phyloP scores from a whole-genome alignment of 2,113 vertebrate species.

The Triplophysa rosa region DNA sequence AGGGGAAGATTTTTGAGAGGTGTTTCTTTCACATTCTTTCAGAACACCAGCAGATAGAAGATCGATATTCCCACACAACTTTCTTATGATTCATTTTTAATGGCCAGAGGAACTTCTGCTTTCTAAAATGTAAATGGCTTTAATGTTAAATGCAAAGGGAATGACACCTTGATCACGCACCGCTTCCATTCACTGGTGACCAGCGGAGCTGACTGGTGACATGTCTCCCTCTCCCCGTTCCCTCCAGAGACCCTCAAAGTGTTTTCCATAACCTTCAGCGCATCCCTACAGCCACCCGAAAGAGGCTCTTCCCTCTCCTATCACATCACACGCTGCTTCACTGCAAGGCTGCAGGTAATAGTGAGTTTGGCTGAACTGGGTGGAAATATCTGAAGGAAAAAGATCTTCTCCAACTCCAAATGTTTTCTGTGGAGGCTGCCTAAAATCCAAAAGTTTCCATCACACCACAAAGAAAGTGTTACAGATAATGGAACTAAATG shows the following conservation, averaged over 20 bases:
- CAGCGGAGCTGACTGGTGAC: slow-evolving; percentile 47
- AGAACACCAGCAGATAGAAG: slow-evolving; percentile 59
- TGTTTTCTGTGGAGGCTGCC: slow-evolving; percentile 23
- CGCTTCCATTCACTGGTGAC: slow-evolving; percentile 44
- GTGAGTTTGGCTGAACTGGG: slow-evolving; percentile 33
- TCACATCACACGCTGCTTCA: slow-evolving; percentile 20
- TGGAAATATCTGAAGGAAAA: slow-evolving; percentile 41
- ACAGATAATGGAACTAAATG: background rate
- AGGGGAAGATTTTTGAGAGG: slow-evolving; percentile 53
- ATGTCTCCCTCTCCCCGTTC: slow-evolving; percentile 51
- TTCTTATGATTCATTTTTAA: slow-evolving; percentile 71
- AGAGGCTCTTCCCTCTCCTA: slow-evolving; percentile 38
- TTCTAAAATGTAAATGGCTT: slow-evolving; percentile 69
- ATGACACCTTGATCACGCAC: slow-evolving; percentile 67
- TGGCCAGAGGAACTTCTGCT: slow-evolving; percentile 60
- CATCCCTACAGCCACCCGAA: slow-evolving; percentile 36
- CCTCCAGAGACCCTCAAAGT: slow-evolving; percentile 43
- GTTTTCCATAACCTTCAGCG: slow-evolving; percentile 34
- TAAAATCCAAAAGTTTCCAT: slow-evolving; percentile 4
- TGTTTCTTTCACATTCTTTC: slow-evolving; percentile 63
- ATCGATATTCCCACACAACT: slow-evolving; percentile 64
- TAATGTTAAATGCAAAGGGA: slow-evolving; percentile 63
- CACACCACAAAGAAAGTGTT: background rate
- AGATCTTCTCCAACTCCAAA: slow-evolving; percentile 41
- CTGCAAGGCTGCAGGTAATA: slow-evolving; percentile 5